Conservation (phyloP, 2,797 vertebrate species). For the Choloepus didactylus region DNA sequence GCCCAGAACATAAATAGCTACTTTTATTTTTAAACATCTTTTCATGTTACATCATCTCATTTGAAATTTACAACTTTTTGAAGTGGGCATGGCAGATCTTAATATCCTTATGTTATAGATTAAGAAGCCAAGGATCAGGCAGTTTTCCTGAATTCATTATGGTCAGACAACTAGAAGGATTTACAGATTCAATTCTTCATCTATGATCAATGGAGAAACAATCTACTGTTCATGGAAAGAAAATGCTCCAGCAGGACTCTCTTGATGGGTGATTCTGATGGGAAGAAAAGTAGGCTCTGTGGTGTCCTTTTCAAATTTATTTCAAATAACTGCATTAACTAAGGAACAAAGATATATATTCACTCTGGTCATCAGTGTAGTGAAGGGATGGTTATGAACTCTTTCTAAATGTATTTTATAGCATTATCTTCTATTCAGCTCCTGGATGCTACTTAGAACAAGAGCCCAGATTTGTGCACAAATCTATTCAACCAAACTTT, state of each 20-base stretch:
- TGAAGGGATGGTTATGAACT: neutral
- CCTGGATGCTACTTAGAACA: neutral
- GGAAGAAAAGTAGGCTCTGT: neutral
- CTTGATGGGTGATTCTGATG: neutral
- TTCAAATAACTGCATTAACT: conserved; percentile 13
- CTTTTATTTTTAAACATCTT: neutral
- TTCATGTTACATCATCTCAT: neutral
- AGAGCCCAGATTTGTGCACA: neutral
- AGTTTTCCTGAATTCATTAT: neutral
- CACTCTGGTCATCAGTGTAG: neutral
- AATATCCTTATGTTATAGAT: neutral
- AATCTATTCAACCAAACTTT: conserved; percentile 47
- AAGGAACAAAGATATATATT: neutral
- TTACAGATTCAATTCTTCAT: neutral
- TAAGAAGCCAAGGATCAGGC: conserved; percentile 15
- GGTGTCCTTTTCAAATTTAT: neutral
- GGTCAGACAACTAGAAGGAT: neutral
- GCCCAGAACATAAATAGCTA: neutral
- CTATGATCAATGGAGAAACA: neutral
- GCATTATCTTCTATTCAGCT: neutral
- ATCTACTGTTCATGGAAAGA: neutral
- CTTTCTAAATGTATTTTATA: neutral
- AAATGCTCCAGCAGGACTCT: neutral
- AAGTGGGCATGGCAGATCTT: neutral
- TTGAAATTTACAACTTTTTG: neutral